phyloP scores from a whole-genome alignment of 2,888 invertebrate genomes.

The Lypha dubia region DNA sequence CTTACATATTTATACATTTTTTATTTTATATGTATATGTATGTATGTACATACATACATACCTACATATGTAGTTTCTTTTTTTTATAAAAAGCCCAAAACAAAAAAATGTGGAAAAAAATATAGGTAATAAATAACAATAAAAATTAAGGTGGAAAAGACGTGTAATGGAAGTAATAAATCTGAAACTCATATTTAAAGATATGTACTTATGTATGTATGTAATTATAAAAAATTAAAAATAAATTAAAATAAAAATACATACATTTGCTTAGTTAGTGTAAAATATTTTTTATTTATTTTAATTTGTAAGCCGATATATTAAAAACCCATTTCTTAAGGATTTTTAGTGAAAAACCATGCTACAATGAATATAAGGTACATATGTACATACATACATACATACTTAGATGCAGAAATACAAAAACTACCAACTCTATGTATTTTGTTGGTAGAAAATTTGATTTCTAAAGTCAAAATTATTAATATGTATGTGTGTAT shows the following conservation, averaged over 20 bases:
- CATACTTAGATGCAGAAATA: too few species aligned
- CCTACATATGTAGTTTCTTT: too few species aligned
- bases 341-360: too few species aligned
- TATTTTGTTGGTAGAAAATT: too few species aligned
- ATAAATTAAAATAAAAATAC: constrained; percentile 74
- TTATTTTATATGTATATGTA: constrained; percentile 60
- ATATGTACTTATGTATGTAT: constrained; percentile 76
- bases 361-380: too few species aligned
- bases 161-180: constrained; percentile 64
- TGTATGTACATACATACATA: too few species aligned
- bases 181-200: constrained; percentile 74
- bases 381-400: too few species aligned
- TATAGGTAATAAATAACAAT: constrained; percentile 55
- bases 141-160: constrained; percentile 58
- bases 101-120: constrained; percentile 59
- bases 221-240: constrained; percentile 74
- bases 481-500: too few species aligned
- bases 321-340: too few species aligned
- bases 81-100: constrained; percentile 53
- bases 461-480: too few species aligned
- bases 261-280: constrained; percentile 76
- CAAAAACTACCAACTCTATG: too few species aligned
- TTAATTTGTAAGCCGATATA: too few species aligned
- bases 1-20: constrained; percentile 35
- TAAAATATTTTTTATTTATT: constrained; percentile 66